Conservation (phyloP, 2,888 invertebrate genomes). For the Proisotoma minuta region DNA sequence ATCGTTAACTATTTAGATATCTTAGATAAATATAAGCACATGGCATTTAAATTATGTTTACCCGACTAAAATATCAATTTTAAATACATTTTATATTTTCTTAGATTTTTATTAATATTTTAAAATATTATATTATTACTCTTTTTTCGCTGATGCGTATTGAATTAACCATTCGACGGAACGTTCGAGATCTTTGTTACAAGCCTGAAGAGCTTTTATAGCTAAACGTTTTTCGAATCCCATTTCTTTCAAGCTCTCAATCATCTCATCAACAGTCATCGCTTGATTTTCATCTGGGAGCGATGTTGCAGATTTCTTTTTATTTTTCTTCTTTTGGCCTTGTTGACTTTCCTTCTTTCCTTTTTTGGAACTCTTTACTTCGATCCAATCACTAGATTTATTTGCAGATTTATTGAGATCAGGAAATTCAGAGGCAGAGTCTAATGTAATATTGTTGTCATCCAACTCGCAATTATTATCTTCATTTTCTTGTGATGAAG, state of each 20-base stretch:
- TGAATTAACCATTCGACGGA: constrained; percentile 42
- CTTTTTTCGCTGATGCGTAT: too few relatives aligned
- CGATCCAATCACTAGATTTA: constrained; percentile 28
- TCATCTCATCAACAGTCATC: constrained; percentile 38
- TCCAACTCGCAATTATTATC: not conserved
- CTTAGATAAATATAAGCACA: too few relatives aligned
- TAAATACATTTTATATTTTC: too few relatives aligned
- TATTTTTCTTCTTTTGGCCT: not conserved
- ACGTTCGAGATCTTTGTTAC: constrained; percentile 39
- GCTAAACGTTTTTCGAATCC: constrained; percentile 40
- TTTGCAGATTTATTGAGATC: not conserved
- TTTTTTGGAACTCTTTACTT: constrained; percentile 32
- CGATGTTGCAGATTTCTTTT: not conserved
- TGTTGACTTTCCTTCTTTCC: constrained; percentile 2
- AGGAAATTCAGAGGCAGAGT: constrained; percentile 3
- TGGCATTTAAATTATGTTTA: too few relatives aligned
- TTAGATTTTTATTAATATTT: too few relatives aligned
- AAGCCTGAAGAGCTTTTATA: constrained; percentile 36
- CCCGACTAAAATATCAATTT: too few relatives aligned
- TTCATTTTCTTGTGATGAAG: constrained; percentile 1
- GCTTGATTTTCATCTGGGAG: not conserved
- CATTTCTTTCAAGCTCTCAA: constrained; percentile 40
- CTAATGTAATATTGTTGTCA: not conserved
- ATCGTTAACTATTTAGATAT: too few relatives aligned
- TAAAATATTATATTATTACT: too few relatives aligned